These are phyloP conservation scores for Ursus arctos DNA, from an alignment of 2,113 vertebrate genomes.

Conservation along the genomic window DNA sequence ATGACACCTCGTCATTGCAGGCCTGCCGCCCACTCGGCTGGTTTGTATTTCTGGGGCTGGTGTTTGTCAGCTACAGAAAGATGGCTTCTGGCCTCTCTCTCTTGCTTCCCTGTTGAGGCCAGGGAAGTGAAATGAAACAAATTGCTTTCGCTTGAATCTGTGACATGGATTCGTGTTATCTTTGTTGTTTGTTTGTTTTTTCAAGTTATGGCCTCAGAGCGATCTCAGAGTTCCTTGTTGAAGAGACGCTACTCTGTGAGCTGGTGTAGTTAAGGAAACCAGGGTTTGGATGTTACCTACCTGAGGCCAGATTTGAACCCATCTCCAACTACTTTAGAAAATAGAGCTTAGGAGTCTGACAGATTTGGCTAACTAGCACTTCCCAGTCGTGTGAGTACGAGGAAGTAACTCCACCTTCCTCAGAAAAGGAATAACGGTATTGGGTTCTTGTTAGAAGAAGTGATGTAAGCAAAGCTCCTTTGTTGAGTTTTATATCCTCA, in stretches of 20 bases:
- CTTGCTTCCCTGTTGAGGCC: not conserved
- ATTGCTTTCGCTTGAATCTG: not conserved
- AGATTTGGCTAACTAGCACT: not conserved
- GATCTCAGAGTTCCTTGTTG: not conserved
- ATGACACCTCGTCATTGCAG: not conserved
- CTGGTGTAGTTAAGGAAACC: not conserved
- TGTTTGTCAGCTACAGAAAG: not conserved
- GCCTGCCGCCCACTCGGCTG: not conserved
- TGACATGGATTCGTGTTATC: not conserved
- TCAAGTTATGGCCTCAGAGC: not conserved
- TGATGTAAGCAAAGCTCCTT: not conserved
- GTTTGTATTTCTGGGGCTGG: constrained; percentile 11
- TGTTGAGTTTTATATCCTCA: not conserved
- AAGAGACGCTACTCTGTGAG: not conserved
- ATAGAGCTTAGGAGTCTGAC: not conserved
- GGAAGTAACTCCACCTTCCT: not conserved
- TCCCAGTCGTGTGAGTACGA: not conserved
- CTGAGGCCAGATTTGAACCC: not conserved
- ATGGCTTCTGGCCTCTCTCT: constrained; percentile 14
- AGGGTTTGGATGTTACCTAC: not conserved
- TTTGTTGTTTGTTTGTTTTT: not conserved
- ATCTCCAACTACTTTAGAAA: not conserved
- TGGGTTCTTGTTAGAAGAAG: not conserved
- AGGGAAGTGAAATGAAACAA: not conserved
- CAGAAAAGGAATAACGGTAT: not conserved